phyloP scores from a whole-genome alignment of 2,888 invertebrate species.

The Eristalinus aeneus region DNA sequence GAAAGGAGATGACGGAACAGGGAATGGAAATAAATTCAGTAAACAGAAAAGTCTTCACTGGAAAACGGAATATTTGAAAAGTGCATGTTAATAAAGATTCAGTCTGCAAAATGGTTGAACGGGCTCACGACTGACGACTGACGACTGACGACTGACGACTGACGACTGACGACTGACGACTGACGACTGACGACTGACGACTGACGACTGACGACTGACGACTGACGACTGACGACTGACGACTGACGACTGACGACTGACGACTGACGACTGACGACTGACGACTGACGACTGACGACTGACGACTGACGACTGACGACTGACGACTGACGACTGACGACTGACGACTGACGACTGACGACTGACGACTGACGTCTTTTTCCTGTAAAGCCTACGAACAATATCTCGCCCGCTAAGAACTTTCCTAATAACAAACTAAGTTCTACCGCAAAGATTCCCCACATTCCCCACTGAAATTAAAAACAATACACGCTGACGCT shows the following conservation, averaged over 20 bases:
- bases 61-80: no score
- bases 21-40: conserved; percentile 43
- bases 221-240: background rate
- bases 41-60: conserved; percentile 23
- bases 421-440: background rate
- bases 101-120: no score
- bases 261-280: background rate
- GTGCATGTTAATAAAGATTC: no score
- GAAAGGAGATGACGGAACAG: conserved; percentile 12
- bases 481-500: background rate
- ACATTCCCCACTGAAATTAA: background rate
- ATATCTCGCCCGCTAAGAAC: background rate
- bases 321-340: no score
- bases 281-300: no score
- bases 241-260: background rate
- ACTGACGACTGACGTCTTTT: background rate
- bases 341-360: no score
- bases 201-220: no score
- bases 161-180: no score
- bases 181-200: no score
- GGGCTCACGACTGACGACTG: no score
- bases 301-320: no score
- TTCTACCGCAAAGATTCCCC: background rate
- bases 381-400: background rate
- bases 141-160: no score